Percentiles rank a stretch among this genome's conserved stretches.
Evolutionary conservation across 2,797 vertebrate species (phyloP).

Genomic region (Jordanella pulchra): DNA sequence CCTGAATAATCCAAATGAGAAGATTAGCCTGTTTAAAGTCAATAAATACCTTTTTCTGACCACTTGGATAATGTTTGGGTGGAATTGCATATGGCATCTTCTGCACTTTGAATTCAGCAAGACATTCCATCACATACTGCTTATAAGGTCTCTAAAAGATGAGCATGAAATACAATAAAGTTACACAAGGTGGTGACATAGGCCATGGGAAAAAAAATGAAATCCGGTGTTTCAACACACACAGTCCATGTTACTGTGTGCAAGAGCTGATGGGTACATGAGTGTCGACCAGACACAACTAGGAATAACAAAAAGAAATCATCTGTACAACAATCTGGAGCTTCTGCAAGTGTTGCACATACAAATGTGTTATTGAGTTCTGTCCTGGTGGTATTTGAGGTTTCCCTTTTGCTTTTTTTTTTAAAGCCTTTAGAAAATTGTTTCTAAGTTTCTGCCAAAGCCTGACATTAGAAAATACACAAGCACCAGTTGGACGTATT

Average conservation of each 20-base stretch:
- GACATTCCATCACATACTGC: slow-evolving; percentile 84
- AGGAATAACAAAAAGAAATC: slow-evolving; percentile 1
- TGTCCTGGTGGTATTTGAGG: slow-evolving; percentile 44
- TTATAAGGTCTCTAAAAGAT: slow-evolving; percentile 82
- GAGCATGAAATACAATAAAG: not conserved
- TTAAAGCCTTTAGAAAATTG: slow-evolving; percentile 30
- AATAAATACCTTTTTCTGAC: slow-evolving; percentile 82
- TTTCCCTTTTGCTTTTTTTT: slow-evolving; percentile 25
- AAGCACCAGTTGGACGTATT: slow-evolving; percentile 21
- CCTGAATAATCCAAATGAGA: not conserved
- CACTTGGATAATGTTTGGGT: slow-evolving; percentile 78
- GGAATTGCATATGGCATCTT: slow-evolving; percentile 88
- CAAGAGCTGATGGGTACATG: slow-evolving; percentile 44
- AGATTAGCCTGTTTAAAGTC: not conserved
- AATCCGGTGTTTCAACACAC: slow-evolving; percentile 57
- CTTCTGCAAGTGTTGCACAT: slow-evolving; percentile 31
- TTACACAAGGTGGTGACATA: slow-evolving; percentile 67
- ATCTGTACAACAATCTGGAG: slow-evolving; percentile 8
- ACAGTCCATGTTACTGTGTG: slow-evolving; percentile 42
- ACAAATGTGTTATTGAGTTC: slow-evolving; percentile 32
- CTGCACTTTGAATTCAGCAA: slow-evolving; percentile 82
- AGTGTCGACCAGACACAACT: slow-evolving; percentile 24
- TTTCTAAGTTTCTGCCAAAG: slow-evolving; percentile 44
- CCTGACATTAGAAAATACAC: slow-evolving; percentile 55
- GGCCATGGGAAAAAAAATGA: slow-evolving; percentile 11